phyloP scores from a whole-genome alignment of 92 coral and sea anemone species.

The Ricordea florida region DNA sequence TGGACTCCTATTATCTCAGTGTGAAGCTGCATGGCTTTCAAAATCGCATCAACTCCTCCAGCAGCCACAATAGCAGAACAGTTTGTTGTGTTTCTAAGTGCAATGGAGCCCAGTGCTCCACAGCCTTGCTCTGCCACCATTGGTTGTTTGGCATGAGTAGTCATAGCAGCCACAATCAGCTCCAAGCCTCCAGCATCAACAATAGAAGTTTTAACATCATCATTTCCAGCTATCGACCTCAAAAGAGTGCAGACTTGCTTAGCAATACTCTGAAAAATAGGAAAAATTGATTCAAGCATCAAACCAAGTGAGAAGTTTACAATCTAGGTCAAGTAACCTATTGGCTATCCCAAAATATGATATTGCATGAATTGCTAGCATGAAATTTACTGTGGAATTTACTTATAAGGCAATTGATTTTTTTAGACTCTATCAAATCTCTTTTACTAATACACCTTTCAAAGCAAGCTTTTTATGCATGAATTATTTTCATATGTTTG shows the following conservation, averaged over 20 bases:
- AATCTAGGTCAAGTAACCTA: neutral
- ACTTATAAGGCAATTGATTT: too few species aligned
- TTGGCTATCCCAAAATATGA: neutral
- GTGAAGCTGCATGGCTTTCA: slow-evolving; percentile 89
- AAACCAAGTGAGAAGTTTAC: too few species aligned
- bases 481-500: too few species aligned
- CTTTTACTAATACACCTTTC: too few species aligned
- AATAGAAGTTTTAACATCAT: slow-evolving; percentile 83
- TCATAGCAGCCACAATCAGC: slow-evolving; percentile 80
- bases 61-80: slow-evolving; percentile 72
- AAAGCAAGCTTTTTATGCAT: too few species aligned
- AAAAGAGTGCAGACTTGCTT: slow-evolving; percentile 82
- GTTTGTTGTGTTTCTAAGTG: slow-evolving; percentile 71
- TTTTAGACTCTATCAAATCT: too few species aligned
- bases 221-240: slow-evolving; percentile 82
- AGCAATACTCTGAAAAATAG: slow-evolving; percentile 61
- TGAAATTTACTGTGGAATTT: too few species aligned
- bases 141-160: slow-evolving; percentile 79
- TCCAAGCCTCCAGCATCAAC: slow-evolving; percentile 77
- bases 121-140: slow-evolving; percentile 88
- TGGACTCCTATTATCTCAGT: slow-evolving; percentile 66
- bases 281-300: too few species aligned
- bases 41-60: slow-evolving; percentile 78
- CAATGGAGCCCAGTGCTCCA: slow-evolving; percentile 82
- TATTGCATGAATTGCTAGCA: neutral